Evolutionary conservation across 2,113 vertebrate species (phyloP).

Genomic region (Salvelinus sp.): DNA sequence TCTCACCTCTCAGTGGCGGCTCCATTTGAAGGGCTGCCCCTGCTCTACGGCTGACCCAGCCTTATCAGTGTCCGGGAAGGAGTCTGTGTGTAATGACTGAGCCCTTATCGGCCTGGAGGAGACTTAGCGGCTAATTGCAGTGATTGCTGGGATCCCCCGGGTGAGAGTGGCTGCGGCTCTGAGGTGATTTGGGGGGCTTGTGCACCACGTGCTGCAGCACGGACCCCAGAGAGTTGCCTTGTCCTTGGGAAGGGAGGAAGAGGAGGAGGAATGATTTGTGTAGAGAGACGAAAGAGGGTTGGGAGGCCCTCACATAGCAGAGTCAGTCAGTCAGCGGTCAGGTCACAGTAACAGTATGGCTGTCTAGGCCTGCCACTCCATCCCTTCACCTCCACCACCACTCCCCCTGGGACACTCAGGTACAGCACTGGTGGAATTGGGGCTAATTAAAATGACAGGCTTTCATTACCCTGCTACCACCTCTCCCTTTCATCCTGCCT

Average conservation of each 20-base stretch:
- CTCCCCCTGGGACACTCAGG: conserved; percentile 4
- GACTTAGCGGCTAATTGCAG: conserved; percentile 80
- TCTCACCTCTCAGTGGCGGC: conserved; percentile 59
- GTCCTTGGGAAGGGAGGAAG: conserved; percentile 69
- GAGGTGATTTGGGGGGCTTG: conserved; percentile 56
- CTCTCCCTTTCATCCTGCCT: too few relatives aligned
- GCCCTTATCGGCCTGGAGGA: conserved; percentile 77
- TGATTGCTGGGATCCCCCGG: conserved; percentile 71
- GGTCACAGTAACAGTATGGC: not conserved
- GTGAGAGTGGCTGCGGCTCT: conserved; percentile 57
- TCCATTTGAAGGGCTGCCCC: conserved; percentile 53
- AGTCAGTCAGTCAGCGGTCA: conserved; percentile 45
- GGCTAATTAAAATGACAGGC: not conserved
- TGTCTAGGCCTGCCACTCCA: conserved; percentile 8
- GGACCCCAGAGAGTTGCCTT: conserved; percentile 57
- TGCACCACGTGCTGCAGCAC: conserved; percentile 52
- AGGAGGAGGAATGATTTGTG: conserved; percentile 20
- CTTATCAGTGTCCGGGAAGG: conserved; percentile 75
- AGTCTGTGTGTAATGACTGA: conserved; percentile 77
- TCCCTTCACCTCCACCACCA: conserved; percentile 5
- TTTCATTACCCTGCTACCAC: not conserved
- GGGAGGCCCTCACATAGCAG: not conserved
- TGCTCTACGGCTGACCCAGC: conserved; percentile 55
- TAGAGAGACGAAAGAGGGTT: not conserved
- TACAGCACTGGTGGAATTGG: not conserved